These are phyloP conservation scores for Drosophila asahinai DNA, from an alignment of 1,140 invertebrate genomes.

Conservation along the genomic window DNA sequence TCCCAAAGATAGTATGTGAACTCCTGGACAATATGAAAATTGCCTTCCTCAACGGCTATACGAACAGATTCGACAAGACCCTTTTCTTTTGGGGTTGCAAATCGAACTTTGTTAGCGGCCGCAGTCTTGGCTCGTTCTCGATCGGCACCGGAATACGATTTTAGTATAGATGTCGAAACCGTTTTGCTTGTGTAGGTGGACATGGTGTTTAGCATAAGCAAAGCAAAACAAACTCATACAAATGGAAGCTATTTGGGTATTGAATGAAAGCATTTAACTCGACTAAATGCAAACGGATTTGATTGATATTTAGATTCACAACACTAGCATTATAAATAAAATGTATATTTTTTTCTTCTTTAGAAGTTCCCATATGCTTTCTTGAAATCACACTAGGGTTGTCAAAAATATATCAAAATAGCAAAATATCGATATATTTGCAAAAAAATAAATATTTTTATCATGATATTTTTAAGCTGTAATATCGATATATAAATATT, in stretches of 20 bases:
- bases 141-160: constrained; percentile 60
- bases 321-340: not conserved
- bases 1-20: constrained; percentile 67
- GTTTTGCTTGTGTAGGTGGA: constrained; percentile 74
- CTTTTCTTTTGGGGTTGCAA: constrained; percentile 62
- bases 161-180: constrained; percentile 70
- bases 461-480: too few species aligned
- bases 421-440: too few species aligned
- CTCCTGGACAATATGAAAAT: constrained; percentile 72
- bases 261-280: not conserved
- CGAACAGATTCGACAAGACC: constrained; percentile 64
- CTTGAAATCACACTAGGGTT: too few species aligned
- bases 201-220: constrained; percentile 28
- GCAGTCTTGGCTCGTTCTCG: constrained; percentile 65
- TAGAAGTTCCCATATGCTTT: too few species aligned
- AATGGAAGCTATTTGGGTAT: not conserved
- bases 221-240: not conserved
- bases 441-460: too few species aligned
- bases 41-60: constrained; percentile 53
- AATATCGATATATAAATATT: too few species aligned
- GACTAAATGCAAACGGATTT: not conserved
- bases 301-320: not conserved
- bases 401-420: too few species aligned
- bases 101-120: constrained; percentile 74
- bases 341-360: too few species aligned